A percentile compares a stretch with the other conserved stretches of the same genome.
These are phyloP conservation scores for Pipistrellus pipistrellus DNA, from an alignment of 2,797 vertebrate species.

Conservation along the genomic window DNA sequence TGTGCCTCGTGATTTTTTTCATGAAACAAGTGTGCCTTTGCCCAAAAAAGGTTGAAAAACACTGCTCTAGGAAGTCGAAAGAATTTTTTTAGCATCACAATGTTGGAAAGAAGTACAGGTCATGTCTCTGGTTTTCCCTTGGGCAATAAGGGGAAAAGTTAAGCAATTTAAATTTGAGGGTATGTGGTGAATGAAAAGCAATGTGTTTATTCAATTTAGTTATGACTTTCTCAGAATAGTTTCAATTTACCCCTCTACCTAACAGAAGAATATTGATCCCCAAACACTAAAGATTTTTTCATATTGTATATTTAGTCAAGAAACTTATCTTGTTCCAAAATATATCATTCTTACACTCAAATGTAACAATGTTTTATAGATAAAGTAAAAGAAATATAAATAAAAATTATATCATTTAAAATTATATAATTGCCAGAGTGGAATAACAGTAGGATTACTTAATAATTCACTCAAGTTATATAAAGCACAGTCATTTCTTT, in stretches of 20 bases:
- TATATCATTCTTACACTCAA: conserved; percentile 8
- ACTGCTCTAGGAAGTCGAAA: not conserved
- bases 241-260: conserved; percentile 42
- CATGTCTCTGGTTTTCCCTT: not conserved
- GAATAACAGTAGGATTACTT: conserved; percentile 33
- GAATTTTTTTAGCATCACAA: conserved; percentile 40
- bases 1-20: too few species aligned
- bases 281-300: not conserved
- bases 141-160: not conserved
- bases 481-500: conserved; percentile 30
- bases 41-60: too few species aligned
- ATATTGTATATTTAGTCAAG: conserved; percentile 26
- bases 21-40: too few species aligned
- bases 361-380: not conserved
- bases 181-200: not conserved
- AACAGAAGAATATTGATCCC: conserved; percentile 41
- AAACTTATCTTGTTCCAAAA: conserved; percentile 40
- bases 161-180: conserved; percentile 3
- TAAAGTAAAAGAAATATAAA: conserved; percentile 61
- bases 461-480: conserved; percentile 14
- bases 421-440: not conserved
- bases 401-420: conserved; percentile 54
- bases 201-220: conserved; percentile 36
- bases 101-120: not conserved
- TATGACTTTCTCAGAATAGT: not conserved